Evolutionary conservation across 2,113 vertebrate species (phyloP).

Genomic region (Tragelaphus scriptus): DNA sequence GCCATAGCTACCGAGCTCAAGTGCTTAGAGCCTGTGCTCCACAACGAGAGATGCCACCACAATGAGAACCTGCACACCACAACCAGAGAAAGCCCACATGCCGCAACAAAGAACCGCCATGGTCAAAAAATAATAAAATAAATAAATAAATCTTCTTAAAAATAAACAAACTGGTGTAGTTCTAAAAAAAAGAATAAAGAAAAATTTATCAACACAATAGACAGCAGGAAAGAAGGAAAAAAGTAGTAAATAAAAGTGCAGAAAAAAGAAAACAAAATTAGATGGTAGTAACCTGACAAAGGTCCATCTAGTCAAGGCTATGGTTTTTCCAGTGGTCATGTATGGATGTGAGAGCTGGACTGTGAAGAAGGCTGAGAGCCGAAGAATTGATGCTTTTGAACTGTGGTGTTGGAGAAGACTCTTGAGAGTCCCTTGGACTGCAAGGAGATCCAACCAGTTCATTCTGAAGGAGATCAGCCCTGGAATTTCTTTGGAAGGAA

Average conservation of each 20-base stretch:
- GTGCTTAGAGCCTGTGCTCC: background rate
- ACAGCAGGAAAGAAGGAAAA: background rate
- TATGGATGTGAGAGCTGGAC: too few relatives aligned
- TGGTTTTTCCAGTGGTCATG: too few relatives aligned
- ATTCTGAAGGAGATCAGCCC: too few relatives aligned
- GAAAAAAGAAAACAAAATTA: background rate
- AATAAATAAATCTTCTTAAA: background rate
- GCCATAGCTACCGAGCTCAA: background rate
- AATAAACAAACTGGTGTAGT: background rate
- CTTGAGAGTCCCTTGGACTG: too few relatives aligned
- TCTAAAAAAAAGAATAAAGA: background rate
- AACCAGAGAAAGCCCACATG: background rate
- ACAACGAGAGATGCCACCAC: background rate
- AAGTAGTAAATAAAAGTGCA: background rate
- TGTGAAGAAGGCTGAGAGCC: too few relatives aligned
- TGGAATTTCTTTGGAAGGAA: too few relatives aligned
- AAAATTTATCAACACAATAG: background rate
- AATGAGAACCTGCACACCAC: background rate
- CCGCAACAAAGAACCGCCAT: accelerated
- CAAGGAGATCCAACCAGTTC: too few relatives aligned
- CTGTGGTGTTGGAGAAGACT: too few relatives aligned
- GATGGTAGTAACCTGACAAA: background rate
- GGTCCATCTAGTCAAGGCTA: too few relatives aligned
- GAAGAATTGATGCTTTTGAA: too few relatives aligned
- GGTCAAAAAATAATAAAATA: background rate